Base-by-base conservation (phyloP, 37 sponge, comb jelly and placozoan species). In the Petrosia ficiformis region DNA sequence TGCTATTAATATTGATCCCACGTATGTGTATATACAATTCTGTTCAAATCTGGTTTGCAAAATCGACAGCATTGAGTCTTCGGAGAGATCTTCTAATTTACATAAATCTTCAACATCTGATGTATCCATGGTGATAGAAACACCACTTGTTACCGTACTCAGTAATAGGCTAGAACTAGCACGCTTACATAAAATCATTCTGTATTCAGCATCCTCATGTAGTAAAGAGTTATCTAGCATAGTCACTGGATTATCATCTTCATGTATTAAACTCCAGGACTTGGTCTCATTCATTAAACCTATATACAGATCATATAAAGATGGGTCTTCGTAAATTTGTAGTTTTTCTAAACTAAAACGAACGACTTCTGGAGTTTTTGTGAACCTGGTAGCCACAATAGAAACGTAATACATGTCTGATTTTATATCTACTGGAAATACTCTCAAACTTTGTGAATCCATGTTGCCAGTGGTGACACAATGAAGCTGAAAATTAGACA, bases 1-100 rank as follows among this genome's bases (percentile, higher is more conserved):
- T 10, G 98, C 81, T 57, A 97, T 85, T 28, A 97, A 80, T 61
- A 97, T 92, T 70, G 94, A 80, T 30, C 95, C 95, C 6, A 89
- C 98, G 57, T 90, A 97, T 14, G 98, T 97, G 85, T 97, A 97
- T 69, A 97, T 97, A 60, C 64, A 57, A 70, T 89, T 92, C 36
- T 74, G 74, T 3, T 75, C 84, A 77, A 97, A 97, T 30, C 98
- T 67, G 4, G 87, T 84, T 31, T 57, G 32, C 2, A 97, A 79
- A 26, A 77, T 84, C 0, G 86, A 73, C 42, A 97, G 86, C 82
- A 97, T 90, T 67, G 82, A 57, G 19, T 89, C 63, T 63, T 97
- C 98, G 0, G 93, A 82, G 67, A 97, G 80, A 8, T 94, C 89
- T 16, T 87, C 74, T 57, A 94, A 36, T 43, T 83, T 52, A 48